Conservation (phyloP, 2,888 invertebrate genomes). For the Sthenelais limicola region DNA sequence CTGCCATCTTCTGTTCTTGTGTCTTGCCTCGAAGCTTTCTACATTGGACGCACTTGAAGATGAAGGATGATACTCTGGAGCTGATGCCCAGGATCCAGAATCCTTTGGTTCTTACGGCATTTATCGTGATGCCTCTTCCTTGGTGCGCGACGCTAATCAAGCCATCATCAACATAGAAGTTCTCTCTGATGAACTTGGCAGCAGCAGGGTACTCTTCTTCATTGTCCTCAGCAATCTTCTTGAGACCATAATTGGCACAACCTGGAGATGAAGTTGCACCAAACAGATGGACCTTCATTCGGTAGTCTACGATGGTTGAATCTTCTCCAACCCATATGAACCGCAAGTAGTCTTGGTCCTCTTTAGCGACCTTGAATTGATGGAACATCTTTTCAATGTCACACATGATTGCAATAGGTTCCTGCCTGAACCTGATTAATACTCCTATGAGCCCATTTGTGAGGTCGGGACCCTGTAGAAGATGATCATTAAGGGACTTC, state of each 20-base stretch:
- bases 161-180: slow-evolving; percentile 52
- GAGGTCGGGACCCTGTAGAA: slow-evolving; percentile 46
- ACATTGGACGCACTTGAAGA: slow-evolving; percentile 43
- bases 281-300: slow-evolving; percentile 43
- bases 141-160: slow-evolving; percentile 47
- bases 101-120: slow-evolving; percentile 50
- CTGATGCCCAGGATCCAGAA: slow-evolving; percentile 42
- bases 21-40: slow-evolving; percentile 27
- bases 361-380: slow-evolving; percentile 39
- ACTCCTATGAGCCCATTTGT: slow-evolving; percentile 45
- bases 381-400: slow-evolving; percentile 51
- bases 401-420: slow-evolving; percentile 44
- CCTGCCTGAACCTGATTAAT: slow-evolving; percentile 43
- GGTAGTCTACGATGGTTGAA: slow-evolving; percentile 16
- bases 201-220: slow-evolving; percentile 35
- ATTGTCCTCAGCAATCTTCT: not conserved
- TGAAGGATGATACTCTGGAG: slow-evolving; percentile 14
- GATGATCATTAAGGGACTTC: slow-evolving; percentile 45
- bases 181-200: slow-evolving; percentile 40
- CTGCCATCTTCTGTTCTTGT: slow-evolving; percentile 47
- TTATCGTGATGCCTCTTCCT: slow-evolving; percentile 52
- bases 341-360: slow-evolving; percentile 40
- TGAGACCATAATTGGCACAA: slow-evolving; percentile 42
- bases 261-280: slow-evolving; percentile 36
- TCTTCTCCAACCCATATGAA: slow-evolving; percentile 46